Base-by-base conservation (phyloP, 2,797 vertebrate genomes). In the Scleropages formosus region DNA sequence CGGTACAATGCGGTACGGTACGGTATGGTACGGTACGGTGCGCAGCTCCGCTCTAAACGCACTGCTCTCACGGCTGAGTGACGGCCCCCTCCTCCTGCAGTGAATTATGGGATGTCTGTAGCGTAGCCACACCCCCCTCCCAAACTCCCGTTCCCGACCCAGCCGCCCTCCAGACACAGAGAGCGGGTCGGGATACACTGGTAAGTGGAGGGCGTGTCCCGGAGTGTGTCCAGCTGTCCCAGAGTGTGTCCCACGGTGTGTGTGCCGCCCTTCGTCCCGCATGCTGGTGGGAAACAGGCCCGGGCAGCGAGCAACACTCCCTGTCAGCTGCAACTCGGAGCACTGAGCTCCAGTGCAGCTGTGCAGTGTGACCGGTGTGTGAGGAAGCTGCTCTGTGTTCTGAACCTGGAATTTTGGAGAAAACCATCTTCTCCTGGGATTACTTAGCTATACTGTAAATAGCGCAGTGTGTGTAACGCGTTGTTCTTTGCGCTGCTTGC, bases 161-260 rank as follows among this genome's bases (percentile, higher is more conserved):
- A 49, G 73, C 77, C 69, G 24, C 77, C 39, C 44, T 81, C 72
- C 68, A 78, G 81, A 86, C 59, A 83, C 89, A 93, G 89, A 91
- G 83, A 92, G 89, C 90, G 88, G 80, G 81, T 89, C 89, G 77
- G 82, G 88, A 89, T 92, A 91, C 89, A 91, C 91, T 90, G 92
- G 93, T 93, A 93, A 93, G 93, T 93, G 85, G 84, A 87, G 60
- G 82, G 90, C 84, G 90, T 90, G 88, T 77, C 84, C 78, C 72
- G 78, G 60, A 82, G 90, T 84, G 90, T 90, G 88, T 77, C 84
- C 78, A 72, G 78, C 79, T 79, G 59, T 81, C 69, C 84, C 87
- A 84, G 85, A 73, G 84, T 89, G 79, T 85, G 83, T 89, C 90
- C n/a, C 81, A 78, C 65, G 31, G 31, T 39, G 31, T 39, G 31